Evolutionary conservation across 2,797 vertebrate genomes (phyloP).

Genomic region (Xerus rutilus): DNA sequence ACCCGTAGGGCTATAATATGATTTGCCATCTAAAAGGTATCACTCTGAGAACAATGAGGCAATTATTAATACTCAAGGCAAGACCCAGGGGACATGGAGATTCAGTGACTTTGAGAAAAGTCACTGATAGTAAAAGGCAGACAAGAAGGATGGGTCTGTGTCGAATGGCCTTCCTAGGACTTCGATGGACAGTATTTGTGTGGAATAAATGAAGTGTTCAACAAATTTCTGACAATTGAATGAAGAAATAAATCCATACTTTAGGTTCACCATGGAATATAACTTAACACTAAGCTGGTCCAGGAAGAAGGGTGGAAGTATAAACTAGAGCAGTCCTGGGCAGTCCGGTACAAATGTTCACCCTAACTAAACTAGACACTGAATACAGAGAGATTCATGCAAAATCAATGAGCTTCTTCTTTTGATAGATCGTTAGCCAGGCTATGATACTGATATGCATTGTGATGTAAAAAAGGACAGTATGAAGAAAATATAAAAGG

Average conservation of each 20-base stretch:
- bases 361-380: not conserved
- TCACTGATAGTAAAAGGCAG: not conserved
- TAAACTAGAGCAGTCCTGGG: not conserved
- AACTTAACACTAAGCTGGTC: not conserved
- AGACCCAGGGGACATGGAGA: not conserved
- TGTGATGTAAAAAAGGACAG: not conserved
- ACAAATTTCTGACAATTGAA: not conserved
- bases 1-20: not conserved
- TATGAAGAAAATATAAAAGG: not conserved
- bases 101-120: not conserved
- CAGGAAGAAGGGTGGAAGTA: not conserved
- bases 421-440: not conserved
- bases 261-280: not conserved
- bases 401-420: no score
- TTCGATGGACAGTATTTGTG: not conserved
- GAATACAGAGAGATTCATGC: not conserved
- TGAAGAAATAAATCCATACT: not conserved
- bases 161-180: not conserved
- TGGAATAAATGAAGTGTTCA: not conserved
- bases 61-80: not conserved
- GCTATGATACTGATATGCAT: rapidly evolving
- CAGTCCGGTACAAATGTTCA: rapidly evolving
- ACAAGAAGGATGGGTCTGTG: rapidly evolving
- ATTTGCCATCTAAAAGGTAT: not conserved
- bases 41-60: not conserved